Percentiles rank a stretch among this genome's conserved stretches.
These are phyloP conservation scores for Oryzias celebensis DNA, from an alignment of 2,113 vertebrate species.

Conservation along the genomic window DNA sequence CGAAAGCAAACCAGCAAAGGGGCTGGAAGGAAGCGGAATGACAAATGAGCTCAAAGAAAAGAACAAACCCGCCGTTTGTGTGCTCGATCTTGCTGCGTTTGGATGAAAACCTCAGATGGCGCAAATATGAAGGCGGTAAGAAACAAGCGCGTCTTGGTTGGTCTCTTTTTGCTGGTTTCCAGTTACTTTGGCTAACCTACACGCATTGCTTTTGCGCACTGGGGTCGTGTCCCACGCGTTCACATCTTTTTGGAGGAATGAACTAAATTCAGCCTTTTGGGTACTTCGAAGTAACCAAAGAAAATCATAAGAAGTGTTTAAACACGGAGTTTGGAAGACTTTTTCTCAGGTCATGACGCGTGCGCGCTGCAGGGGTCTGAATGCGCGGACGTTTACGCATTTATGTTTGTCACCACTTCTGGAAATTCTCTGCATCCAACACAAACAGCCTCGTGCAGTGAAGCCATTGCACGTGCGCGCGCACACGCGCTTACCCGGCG, in stretches of 20 bases:
- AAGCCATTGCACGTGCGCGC: neutral
- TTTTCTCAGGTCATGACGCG: neutral
- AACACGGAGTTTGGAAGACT: neutral
- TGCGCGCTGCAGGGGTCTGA: neutral
- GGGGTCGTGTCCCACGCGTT: conserved; percentile 2
- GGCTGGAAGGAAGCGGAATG: neutral
- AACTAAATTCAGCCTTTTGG: conserved; percentile 5
- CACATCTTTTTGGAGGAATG: conserved; percentile 3
- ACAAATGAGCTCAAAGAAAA: neutral
- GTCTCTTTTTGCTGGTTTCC: too few relatives aligned
- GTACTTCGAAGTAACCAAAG: conserved; percentile 1
- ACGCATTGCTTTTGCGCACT: conserved; percentile 39
- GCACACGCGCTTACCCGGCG: conserved; percentile 41
- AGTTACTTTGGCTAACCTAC: neutral
- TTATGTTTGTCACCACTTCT: too few relatives aligned
- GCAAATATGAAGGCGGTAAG: neutral
- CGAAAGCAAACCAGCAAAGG: neutral
- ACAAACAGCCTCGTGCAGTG: neutral
- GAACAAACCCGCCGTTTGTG: too few relatives aligned
- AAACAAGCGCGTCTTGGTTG: too few relatives aligned
- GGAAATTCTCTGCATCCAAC: too few relatives aligned
- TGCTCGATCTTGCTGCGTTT: too few relatives aligned
- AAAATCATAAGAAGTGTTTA: neutral
- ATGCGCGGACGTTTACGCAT: neutral
- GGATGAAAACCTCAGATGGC: neutral